phyloP scores from a whole-genome alignment of 2,113 vertebrate species.

The Peromyscus californicus region DNA sequence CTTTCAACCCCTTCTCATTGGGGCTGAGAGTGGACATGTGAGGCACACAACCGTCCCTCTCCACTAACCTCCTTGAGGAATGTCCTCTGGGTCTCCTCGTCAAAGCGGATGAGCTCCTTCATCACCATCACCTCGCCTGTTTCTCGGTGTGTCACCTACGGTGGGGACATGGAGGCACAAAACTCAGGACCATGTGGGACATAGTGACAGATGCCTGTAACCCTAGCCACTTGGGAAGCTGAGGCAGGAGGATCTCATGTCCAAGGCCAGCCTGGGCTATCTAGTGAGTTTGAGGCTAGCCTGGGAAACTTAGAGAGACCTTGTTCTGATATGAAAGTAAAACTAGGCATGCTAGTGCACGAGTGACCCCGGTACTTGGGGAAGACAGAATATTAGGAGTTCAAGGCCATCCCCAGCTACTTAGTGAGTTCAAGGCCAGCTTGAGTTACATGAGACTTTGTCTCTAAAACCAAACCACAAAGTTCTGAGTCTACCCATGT shows the following conservation, averaged over 20 bases:
- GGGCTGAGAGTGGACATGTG: not conserved
- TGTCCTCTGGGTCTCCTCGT: slow-evolving; percentile 96
- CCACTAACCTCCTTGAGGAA: slow-evolving; percentile 96
- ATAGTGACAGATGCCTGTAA: not conserved
- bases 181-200: not conserved
- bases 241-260: not conserved
- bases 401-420: not conserved
- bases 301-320: not conserved
- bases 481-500: not conserved
- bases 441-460: not conserved
- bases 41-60: no score
- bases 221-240: not conserved
- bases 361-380: not conserved
- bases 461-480: not conserved
- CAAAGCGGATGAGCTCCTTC: slow-evolving; percentile 98
- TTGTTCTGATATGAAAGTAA: not conserved
- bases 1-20: not conserved
- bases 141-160: slow-evolving; percentile 95
- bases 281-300: not conserved
- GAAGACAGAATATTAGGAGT: not conserved
- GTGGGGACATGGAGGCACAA: not conserved
- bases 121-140: slow-evolving; percentile 99
- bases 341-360: not conserved
- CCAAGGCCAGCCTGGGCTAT: not conserved
- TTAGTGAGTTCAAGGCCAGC: not conserved